Evolutionary conservation across 2,888 invertebrate genomes (phyloP).

Genomic region (Serripes groenlandicus): DNA sequence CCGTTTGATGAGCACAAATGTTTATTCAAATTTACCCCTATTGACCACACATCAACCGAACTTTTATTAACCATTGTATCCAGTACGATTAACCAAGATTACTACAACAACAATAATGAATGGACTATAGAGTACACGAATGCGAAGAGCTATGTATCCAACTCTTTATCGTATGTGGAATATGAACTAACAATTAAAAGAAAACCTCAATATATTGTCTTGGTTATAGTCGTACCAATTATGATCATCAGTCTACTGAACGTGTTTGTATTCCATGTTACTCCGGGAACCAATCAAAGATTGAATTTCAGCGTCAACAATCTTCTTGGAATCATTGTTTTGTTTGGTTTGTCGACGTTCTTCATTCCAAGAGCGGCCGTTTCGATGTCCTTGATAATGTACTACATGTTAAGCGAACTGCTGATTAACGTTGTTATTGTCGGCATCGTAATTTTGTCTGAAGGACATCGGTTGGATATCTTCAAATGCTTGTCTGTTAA

Average conservation of each 20-base stretch:
- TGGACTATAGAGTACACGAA: constrained; percentile 35
- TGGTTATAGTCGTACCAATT: constrained; percentile 18
- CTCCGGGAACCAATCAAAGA: neutral
- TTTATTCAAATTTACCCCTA: constrained; percentile 11
- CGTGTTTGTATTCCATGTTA: constrained; percentile 30
- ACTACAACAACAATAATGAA: constrained; percentile 7
- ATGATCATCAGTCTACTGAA: constrained; percentile 28
- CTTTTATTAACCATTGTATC: constrained; percentile 13
- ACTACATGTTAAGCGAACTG: constrained; percentile 31
- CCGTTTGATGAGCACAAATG: constrained; percentile 43
- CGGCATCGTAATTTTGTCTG: neutral
- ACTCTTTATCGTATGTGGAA: constrained; percentile 21
- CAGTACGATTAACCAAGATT: neutral
- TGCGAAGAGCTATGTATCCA: neutral
- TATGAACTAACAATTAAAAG: constrained; percentile 30
- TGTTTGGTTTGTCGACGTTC: constrained; percentile 9
- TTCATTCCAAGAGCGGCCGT: constrained; percentile 22
- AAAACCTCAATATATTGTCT: constrained; percentile 8
- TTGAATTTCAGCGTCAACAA: constrained; percentile 21
- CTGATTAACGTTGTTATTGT: constrained; percentile 23
- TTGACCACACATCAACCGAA: constrained; percentile 27
- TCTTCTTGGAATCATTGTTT: constrained; percentile 15
- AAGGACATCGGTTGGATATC: neutral
- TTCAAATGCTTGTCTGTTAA: too few relatives aligned
- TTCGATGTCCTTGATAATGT: constrained; percentile 29